Conservation (phyloP, 2,113 vertebrate species). For the Ammodytes dubius region DNA sequence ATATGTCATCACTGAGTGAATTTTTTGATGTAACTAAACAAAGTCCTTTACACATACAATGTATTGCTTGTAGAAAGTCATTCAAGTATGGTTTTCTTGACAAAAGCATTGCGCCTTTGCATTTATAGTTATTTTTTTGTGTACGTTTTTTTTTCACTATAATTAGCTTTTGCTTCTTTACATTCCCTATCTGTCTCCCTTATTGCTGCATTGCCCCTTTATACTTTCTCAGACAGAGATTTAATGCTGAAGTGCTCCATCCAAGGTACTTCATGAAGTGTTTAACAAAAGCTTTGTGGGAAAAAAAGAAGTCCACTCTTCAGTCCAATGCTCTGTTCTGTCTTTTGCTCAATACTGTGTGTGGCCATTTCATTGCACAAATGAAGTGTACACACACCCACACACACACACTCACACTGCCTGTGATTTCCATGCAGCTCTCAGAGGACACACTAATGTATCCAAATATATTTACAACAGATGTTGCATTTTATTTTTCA, state of each 20-base stretch:
- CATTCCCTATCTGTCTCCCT: slow-evolving; percentile 17
- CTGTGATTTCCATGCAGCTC: slow-evolving; percentile 88
- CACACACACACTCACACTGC: slow-evolving; percentile 46
- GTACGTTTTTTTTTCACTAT: background rate
- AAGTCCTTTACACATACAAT: too few relatives aligned
- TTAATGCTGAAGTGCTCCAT: slow-evolving; percentile 53
- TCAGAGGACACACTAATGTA: slow-evolving; percentile 87
- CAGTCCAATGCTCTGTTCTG: slow-evolving; percentile 39
- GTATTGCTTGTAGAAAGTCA: background rate
- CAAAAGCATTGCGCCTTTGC: background rate
- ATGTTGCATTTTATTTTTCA: slow-evolving; percentile 89
- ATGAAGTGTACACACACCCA: slow-evolving; percentile 26
- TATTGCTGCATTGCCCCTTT: slow-evolving; percentile 18
- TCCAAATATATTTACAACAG: slow-evolving; percentile 89
- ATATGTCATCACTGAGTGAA: background rate
- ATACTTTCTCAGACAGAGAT: slow-evolving; percentile 43
- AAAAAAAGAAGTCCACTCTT: slow-evolving; percentile 53
- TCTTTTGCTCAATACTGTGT: slow-evolving; percentile 49
- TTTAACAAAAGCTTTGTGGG: slow-evolving; percentile 53
- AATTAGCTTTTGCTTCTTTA: slow-evolving; percentile 13
- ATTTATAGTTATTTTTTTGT: slow-evolving; percentile 14
- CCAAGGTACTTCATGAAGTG: slow-evolving; percentile 51
- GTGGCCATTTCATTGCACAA: slow-evolving; percentile 59
- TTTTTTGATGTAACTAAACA: background rate
- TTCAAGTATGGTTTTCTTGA: background rate